Evolutionary conservation across 2,888 invertebrate genomes (phyloP), one percentile per base, ranked within the genome.

Genomic region (Melikaiella ostensackeni): DNA sequence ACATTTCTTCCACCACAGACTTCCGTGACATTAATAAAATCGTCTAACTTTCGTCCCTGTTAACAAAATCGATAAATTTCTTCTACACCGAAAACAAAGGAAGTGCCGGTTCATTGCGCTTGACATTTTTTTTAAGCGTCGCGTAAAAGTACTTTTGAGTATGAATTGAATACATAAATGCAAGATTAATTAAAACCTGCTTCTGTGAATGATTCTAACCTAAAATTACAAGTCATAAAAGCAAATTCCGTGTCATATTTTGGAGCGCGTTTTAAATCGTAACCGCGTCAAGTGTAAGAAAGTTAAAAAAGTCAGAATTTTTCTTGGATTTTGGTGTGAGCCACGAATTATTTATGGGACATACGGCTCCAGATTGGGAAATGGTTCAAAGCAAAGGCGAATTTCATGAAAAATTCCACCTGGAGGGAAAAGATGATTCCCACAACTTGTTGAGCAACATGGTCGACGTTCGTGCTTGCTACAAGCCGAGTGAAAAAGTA

Each of bases 401-500:
- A 75, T 83, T 90, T 46, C 83, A 84, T 62, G 86, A 89, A 73
- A 90, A 89, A 85, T 86, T 88, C 76, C 87, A 84, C 74, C 81
- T 87, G 75, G 90, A 89, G 76, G 74, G 76, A 73, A 84, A 85
- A 81, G 87, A 85, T 80, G 87, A 89, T 81, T 86, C 87, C 82
- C 88, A 88, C 81, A 86, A 86, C 83, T 86, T 90, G 82, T 86
- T 90, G 87, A 90, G 88, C 86, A 90, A 88, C 86, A 91, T 89
- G 88, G 89, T 91, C 84, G 92, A 92, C 86, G 90, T 90, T 78
- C 88, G 91, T 83, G 92, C 91, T 64, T 92, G 92, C 85, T 92
- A 90, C 86, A 92, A 92, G 78, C 92, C 92, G 74, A 89, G 87
- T 81, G 91, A 91, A 84, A 90, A 91, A 89, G 92, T 92, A 87